These are phyloP conservation scores for Drosophila pegasa DNA, from an alignment of 2,888 invertebrate species.

Conservation along the genomic window DNA sequence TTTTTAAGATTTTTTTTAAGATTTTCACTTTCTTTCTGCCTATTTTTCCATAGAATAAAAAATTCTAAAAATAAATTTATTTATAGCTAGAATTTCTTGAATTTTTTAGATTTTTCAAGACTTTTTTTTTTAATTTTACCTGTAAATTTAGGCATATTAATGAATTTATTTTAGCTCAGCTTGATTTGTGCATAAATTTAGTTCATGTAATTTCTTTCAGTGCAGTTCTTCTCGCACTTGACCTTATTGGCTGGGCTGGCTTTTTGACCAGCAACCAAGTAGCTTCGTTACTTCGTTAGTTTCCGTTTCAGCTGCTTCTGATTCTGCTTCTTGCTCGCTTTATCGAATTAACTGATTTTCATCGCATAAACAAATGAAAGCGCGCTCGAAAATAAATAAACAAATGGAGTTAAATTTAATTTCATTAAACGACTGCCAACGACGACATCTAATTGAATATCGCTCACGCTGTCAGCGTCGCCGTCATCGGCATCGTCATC, in stretches of 20 bases:
- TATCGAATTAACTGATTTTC: slow-evolving; percentile 73
- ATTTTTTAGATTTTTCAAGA: too few relatives aligned
- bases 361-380: slow-evolving; percentile 63
- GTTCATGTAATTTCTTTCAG: background rate
- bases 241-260: slow-evolving; percentile 60
- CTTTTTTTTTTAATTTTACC: too few relatives aligned
- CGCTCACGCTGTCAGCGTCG: slow-evolving; percentile 42
- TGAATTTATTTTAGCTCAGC: background rate
- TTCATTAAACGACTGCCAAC: slow-evolving; percentile 63
- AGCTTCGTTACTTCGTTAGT: too few relatives aligned
- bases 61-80: too few relatives aligned
- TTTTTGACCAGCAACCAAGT: slow-evolving; percentile 39
- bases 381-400: slow-evolving; percentile 63
- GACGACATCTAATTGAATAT: slow-evolving; percentile 69
- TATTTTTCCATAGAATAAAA: background rate
- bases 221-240: slow-evolving; percentile 45
- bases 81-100: too few relatives aligned
- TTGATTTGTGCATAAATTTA: background rate
- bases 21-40: background rate
- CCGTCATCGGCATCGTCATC: background rate
- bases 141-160: too few relatives aligned
- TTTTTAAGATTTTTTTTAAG: too few relatives aligned
- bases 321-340: slow-evolving; percentile 6
- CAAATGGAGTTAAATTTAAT: slow-evolving; percentile 75
- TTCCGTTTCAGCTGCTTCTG: background rate